Evolutionary conservation across 1,140 invertebrate species (phyloP).

Genomic region (Drosophila equinoxialis): DNA sequence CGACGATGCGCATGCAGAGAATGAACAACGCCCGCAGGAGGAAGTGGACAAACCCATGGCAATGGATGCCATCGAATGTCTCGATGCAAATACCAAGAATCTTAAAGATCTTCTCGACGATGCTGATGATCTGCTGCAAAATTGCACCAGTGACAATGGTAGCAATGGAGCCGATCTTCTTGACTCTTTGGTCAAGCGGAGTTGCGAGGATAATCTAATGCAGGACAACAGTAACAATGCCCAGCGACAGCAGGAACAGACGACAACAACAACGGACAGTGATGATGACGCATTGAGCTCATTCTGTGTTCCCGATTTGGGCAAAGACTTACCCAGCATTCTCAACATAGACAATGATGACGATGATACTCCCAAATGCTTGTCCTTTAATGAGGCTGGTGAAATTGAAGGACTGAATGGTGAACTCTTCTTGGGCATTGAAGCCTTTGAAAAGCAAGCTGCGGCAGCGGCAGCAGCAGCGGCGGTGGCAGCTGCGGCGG

Average conservation of each 20-base stretch:
- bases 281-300: slow-evolving; percentile 36
- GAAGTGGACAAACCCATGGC: slow-evolving; percentile 5
- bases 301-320: slow-evolving; percentile 84
- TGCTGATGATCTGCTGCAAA: slow-evolving; percentile 83
- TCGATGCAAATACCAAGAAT: slow-evolving; percentile 76
- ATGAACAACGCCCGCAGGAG: neutral
- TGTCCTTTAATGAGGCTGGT: slow-evolving; percentile 82
- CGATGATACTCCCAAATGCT: slow-evolving; percentile 82
- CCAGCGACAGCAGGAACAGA: slow-evolving; percentile 35
- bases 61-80: slow-evolving; percentile 26
- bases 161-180: slow-evolving; percentile 83
- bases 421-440: slow-evolving; percentile 71
- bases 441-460: slow-evolving; percentile 73
- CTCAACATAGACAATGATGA: slow-evolving; percentile 83
- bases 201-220: slow-evolving; percentile 85
- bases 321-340: slow-evolving; percentile 68
- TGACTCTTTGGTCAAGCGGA: slow-evolving; percentile 85
- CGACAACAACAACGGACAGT: slow-evolving; percentile 5
- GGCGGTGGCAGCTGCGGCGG: slow-evolving; percentile 15
- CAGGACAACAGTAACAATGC: slow-evolving; percentile 27
- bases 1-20: slow-evolving; percentile 12
- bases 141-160: slow-evolving; percentile 84
- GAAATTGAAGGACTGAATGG: slow-evolving; percentile 81
- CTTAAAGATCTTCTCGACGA: slow-evolving; percentile 80
- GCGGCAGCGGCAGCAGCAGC: slow-evolving; percentile 27